Percentiles rank a stretch among this genome's conserved stretches.
Conservation (phyloP, 2,797 vertebrate species). For the Lerista edwardsae region DNA sequence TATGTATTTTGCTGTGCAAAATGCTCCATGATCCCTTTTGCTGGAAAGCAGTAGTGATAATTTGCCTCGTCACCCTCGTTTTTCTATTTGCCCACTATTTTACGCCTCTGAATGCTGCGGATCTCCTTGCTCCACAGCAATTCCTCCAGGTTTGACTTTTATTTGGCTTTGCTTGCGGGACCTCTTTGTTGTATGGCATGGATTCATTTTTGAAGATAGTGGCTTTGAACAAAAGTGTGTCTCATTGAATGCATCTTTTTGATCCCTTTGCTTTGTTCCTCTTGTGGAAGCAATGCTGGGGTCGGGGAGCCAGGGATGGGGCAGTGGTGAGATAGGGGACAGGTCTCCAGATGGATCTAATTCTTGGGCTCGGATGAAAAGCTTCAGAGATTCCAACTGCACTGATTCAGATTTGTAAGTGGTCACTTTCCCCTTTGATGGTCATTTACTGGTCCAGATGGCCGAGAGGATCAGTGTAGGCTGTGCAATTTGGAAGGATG, state of each 20-base stretch:
- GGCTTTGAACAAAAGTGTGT: slow-evolving; percentile 8
- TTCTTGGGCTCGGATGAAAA: neutral
- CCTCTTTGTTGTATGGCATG: slow-evolving; percentile 2
- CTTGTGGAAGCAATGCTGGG: neutral
- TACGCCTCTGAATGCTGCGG: slow-evolving; percentile 30
- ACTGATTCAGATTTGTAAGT: neutral
- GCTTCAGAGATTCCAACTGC: neutral
- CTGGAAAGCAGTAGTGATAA: too few relatives aligned
- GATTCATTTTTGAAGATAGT: neutral
- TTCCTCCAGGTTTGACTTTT: slow-evolving; percentile 19
- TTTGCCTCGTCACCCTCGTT: slow-evolving; percentile 19
- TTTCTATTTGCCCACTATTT: slow-evolving; percentile 5
- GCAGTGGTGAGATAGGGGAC: neutral
- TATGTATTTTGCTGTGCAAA: too few relatives aligned
- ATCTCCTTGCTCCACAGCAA: slow-evolving; percentile 27
- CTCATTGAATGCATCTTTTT: neutral
- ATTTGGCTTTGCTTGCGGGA: slow-evolving; percentile 17
- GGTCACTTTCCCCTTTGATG: neutral
- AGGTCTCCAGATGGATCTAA: neutral
- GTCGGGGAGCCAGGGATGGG: neutral
- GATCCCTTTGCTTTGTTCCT: neutral
- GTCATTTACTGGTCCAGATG: neutral
- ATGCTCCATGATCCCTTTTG: too few relatives aligned
- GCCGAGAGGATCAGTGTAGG: neutral
- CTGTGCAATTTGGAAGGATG: neutral